phyloP scores from a whole-genome alignment of 1,140 invertebrate genomes.

The Amphibalanus amphitrite region DNA sequence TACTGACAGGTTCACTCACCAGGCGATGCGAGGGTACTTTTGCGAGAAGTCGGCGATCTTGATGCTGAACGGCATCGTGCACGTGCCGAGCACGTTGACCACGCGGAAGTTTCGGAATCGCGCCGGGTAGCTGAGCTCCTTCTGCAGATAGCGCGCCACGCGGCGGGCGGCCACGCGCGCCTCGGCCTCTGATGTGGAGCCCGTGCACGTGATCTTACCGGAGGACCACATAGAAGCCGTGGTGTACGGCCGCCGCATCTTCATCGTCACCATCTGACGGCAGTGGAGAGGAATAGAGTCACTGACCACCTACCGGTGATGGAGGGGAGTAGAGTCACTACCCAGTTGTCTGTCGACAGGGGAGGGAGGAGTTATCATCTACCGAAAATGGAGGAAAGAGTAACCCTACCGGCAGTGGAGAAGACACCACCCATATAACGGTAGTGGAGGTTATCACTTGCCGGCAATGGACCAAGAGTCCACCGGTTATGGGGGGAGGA shows the following conservation, averaged over 20 bases:
- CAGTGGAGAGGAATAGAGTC: too few relatives aligned
- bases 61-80: conserved; percentile 90
- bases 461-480: too few relatives aligned
- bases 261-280: conserved; percentile 86
- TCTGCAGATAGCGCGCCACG: conserved; percentile 78
- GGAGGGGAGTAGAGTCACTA: too few relatives aligned
- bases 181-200: conserved; percentile 78
- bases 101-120: conserved; percentile 86
- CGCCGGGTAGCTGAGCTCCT: conserved; percentile 61
- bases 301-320: too few relatives aligned
- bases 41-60: conserved; percentile 78
- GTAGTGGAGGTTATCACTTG: too few relatives aligned
- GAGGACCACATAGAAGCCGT: conserved; percentile 97
- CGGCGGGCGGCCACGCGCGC: conserved; percentile 81
- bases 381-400: too few relatives aligned
- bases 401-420: too few relatives aligned
- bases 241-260: conserved; percentile 72
- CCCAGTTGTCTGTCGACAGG: too few relatives aligned
- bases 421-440: too few relatives aligned
- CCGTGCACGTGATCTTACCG: conserved; percentile 90
- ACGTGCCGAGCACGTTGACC: conserved; percentile 94
- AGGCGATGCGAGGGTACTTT: conserved; percentile 54
- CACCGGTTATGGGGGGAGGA: too few relatives aligned
- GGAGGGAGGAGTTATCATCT: too few relatives aligned
- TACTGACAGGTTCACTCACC: too few relatives aligned